Evolutionary conservation across 1,140 invertebrate genomes (phyloP), one percentile per base, ranked within the genome.

Genomic region (Adelges cooleyi): DNA sequence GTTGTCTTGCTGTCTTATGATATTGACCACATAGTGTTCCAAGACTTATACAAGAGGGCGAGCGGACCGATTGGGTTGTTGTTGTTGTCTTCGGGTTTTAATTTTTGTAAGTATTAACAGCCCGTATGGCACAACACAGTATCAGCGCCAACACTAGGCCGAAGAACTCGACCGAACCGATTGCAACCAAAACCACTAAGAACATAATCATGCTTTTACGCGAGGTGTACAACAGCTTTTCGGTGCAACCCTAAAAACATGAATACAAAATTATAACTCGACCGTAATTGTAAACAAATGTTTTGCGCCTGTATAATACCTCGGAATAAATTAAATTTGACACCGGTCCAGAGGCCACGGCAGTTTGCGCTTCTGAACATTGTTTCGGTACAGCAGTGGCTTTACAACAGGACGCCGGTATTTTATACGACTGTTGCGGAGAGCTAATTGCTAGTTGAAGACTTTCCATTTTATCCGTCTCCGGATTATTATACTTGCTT

Each of bases 111-210:
- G 52, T 67, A 22, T 67, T 65, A 6, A 67, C 66, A 11, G 66
- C 68, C 50, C 66, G 42, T 18, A 89, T 83, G 25, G 86, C 84
- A 74, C 86, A 90, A 72, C 87, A 89, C 18, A 91, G 77, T 68
- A 88, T 80, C 71, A 90, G 76, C 2, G 87, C 84, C 70, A 90
- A 88, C 50, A 88, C 82, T 69, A 92, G 78, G 36, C 86, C 86
- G 25, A 91, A 72, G 48, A 89, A 74, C 76, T 91, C 83, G 66
- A 86, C 68, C 15, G 83, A 75, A 36, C 85, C 80, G 46, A 90
- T 77, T 20, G 79, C 80, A 54, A 86, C 79, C 0, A 80, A 79
- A 9, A 86, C 75, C 27, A 79, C 81, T 44, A 88, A 78, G 38
- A 90, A 77, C 40, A 83, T 78, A 33, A 78, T 77, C 69, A 81